Evolutionary conservation across 2,113 vertebrate species (phyloP), one percentile per base, ranked within the genome.

Genomic region (Actenoides lindsayi): DNA sequence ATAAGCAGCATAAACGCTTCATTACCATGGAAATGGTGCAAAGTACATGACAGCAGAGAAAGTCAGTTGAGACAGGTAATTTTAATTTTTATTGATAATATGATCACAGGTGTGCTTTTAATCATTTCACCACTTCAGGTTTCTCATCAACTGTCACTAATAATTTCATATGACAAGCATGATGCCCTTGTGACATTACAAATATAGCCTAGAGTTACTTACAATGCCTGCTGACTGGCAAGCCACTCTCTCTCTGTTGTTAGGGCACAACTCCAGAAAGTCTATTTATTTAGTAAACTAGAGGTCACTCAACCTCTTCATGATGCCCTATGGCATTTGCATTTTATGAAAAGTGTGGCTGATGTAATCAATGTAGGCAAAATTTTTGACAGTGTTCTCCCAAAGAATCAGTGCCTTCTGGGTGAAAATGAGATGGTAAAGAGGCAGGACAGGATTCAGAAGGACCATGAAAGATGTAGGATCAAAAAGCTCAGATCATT

Each of bases 41-140:
- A 10, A 86, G 48, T 85, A 93, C 68, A 91, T 87, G 95, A 94
- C 94, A 97, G 87, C 50, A 95, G 39, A 86, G 78, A 73, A 93
- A 92, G 44, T 86, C 41, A 50, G 28, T 77, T 89, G 67, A 97
- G 83, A 96, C 68, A 95, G 73, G 68, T 39, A 25, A 69, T 95
- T 97, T 97, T 98, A 96, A 96, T 97, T 97, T 97, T 97, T 97
- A 98, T 96, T 94, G 97, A 95, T 96, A 95, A 92, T 95, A 93
- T 69, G 94, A 95, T 97, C 95, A 84, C 97, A 97, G 91, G 84
- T 97, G 93, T 94, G 89, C 67, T 98, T 97, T 96, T 96, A 98
- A 97, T 98, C 88, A 97, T 97, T 94, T 96, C 35, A 48, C n/a
- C 50, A 77, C 75, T 96, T 92, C 68, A 68, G 16, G 39, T 94